Base-by-base conservation (phyloP, 2,888 invertebrate species). In the Nemapogon koenigi region DNA sequence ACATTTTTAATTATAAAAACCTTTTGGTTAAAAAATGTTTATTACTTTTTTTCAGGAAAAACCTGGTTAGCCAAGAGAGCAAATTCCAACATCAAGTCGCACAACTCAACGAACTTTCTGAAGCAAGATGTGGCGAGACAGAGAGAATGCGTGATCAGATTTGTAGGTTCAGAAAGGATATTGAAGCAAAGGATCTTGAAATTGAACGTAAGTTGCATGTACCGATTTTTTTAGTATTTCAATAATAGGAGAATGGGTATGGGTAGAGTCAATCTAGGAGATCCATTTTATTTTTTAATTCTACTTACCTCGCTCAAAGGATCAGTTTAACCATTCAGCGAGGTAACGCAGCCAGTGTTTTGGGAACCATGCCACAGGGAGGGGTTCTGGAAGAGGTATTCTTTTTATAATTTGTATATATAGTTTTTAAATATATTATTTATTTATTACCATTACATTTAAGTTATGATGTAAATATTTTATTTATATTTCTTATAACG, bases 61-160 rank as follows among this genome's bases (percentile, higher is more conserved):
- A 80, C 41, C 68, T 85, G 40, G 83, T 85, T 7, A 76, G 72
- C 42, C 83, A 85, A 51, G 85, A 86, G 54, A 76, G 69, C 15
- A 80, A 82, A 57, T 83, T 84, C 60, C 83, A 84, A 55, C 66
- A 72, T 4, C 84, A 84, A 49, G 72, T 85, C 32, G 75, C 82
- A 2, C 81, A 82, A 1, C 57, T 85, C n/a, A 79, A 81, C 1
- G 81, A 83, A 42, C 76, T 84, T 37, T 66, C 84, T 0, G 78
- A 82, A 30, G 56, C 64, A 11, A 60, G 84, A 40, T 81, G 83
- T 50, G 75, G 70, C 2, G 85, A 85, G 55, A 72, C 83, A 1
- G 82, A 81, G 46, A 62, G 73, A 38, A 66, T 84, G 27, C 65
- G 81, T 18, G 81, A 81, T 39, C 73, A 83, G 46, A 79, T 86